These are phyloP conservation scores for Osmerus mordax DNA, from an alignment of 2,113 vertebrate species.

Conservation along the genomic window DNA sequence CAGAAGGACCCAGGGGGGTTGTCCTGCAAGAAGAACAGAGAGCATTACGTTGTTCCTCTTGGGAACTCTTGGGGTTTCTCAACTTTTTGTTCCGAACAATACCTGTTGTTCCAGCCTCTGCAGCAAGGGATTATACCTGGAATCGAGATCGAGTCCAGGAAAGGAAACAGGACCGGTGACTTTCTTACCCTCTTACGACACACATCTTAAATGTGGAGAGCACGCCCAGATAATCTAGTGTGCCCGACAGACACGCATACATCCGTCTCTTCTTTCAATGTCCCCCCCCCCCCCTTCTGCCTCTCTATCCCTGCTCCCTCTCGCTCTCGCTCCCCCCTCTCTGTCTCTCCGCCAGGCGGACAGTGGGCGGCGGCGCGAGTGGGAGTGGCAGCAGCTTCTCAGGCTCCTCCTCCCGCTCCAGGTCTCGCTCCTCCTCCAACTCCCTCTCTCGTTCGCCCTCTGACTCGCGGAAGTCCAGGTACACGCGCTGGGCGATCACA, in stretches of 20 bases:
- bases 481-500: background rate
- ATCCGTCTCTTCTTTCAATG: background rate
- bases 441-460: slow-evolving; percentile 79
- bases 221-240: too few species aligned
- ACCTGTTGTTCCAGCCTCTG: too few species aligned
- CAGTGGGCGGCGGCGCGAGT: slow-evolving; percentile 84
- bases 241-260: background rate
- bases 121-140: too few species aligned
- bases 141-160: too few species aligned
- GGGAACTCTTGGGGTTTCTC: too few species aligned
- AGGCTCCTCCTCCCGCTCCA: slow-evolving; percentile 89
- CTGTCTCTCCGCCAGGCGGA: slow-evolving; percentile 73
- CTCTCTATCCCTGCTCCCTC: background rate
- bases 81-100: too few species aligned
- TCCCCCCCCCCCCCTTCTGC: background rate
- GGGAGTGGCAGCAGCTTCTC: slow-evolving; percentile 90
- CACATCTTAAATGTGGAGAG: too few species aligned
- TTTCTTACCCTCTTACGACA: too few species aligned
- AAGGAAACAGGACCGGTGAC: too few species aligned
- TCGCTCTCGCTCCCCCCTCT: background rate
- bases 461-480: slow-evolving; percentile 87
- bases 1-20: too few species aligned
- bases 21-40: too few species aligned
- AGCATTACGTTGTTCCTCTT: too few species aligned
- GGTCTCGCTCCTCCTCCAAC: slow-evolving; percentile 77